These are phyloP conservation scores for Crossaster papposus DNA, from an alignment of 53 echinoderm and acorn worm species.

Conservation along the genomic window DNA sequence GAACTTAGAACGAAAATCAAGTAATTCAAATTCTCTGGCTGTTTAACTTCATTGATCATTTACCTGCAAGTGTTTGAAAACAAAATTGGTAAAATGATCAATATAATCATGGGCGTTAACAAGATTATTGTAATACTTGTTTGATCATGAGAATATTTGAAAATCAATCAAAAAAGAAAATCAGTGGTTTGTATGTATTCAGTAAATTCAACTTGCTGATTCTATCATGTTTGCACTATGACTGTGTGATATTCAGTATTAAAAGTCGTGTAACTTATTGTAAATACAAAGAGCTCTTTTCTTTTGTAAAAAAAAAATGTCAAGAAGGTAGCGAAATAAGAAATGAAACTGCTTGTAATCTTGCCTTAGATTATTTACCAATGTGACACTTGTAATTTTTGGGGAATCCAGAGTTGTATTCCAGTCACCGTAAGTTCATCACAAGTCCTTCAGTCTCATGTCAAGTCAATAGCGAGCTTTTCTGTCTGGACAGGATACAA, in stretches of 20 bases:
- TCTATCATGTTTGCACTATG: background rate
- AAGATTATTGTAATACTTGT: background rate
- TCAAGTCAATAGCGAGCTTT: too few species aligned
- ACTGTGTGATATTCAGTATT: constrained; percentile 9
- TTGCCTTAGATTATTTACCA: constrained; percentile 2
- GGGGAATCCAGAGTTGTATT: too few species aligned
- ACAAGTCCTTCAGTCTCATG: too few species aligned
- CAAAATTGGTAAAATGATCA: background rate
- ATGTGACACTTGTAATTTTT: background rate
- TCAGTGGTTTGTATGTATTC: background rate
- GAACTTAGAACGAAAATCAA: background rate
- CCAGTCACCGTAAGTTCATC: too few species aligned
- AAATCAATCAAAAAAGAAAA: background rate
- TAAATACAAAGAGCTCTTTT: constrained; percentile 41
- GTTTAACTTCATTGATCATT: background rate
- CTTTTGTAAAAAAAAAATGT: constrained; percentile 8
- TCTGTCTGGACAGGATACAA: too few species aligned
- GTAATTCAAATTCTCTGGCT: background rate
- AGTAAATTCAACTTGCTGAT: background rate
- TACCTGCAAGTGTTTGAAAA: background rate
- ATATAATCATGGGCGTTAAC: background rate
- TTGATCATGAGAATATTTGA: background rate
- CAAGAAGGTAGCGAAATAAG: constrained; percentile 1
- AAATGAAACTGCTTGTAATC: constrained; percentile 27
- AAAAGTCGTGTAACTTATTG: constrained; percentile 36